Percentiles rank a stretch among this genome's conserved stretches.
Conservation (phyloP, 2,113 vertebrate genomes). For the Lichenostomus cassidix region DNA sequence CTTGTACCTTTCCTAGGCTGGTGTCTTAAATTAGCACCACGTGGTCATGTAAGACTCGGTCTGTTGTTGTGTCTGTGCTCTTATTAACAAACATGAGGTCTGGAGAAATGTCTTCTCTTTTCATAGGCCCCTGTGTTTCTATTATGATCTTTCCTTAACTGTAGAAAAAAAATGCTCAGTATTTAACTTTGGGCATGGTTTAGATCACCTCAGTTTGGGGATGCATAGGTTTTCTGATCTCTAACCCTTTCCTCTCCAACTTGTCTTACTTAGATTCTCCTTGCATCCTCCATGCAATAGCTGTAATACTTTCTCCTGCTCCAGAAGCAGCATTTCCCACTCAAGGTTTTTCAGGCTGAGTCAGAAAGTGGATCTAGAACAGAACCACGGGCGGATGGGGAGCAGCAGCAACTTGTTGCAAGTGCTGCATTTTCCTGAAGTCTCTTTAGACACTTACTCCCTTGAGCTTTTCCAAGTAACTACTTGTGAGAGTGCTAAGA, state of each 20-base stretch:
- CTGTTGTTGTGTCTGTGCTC: background rate
- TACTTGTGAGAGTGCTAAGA: background rate
- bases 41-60: background rate
- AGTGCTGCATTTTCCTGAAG: background rate
- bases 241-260: background rate
- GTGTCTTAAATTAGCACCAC: background rate
- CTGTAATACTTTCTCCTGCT: background rate
- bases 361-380: background rate
- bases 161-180: background rate
- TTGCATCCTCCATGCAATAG: background rate
- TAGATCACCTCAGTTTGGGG: background rate
- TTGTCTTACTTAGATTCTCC: background rate
- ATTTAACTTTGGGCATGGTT: background rate
- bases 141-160: background rate
- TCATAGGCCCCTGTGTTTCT: background rate
- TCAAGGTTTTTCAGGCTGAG: background rate
- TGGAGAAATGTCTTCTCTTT: background rate
- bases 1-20: background rate
- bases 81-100: background rate
- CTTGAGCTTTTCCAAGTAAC: background rate
- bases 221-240: background rate
- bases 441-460: background rate
- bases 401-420: background rate
- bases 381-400: background rate
- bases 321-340: background rate